These are phyloP conservation scores for Amitus sp. DNA, from an alignment of 2,888 invertebrate species.

Conservation along the genomic window DNA sequence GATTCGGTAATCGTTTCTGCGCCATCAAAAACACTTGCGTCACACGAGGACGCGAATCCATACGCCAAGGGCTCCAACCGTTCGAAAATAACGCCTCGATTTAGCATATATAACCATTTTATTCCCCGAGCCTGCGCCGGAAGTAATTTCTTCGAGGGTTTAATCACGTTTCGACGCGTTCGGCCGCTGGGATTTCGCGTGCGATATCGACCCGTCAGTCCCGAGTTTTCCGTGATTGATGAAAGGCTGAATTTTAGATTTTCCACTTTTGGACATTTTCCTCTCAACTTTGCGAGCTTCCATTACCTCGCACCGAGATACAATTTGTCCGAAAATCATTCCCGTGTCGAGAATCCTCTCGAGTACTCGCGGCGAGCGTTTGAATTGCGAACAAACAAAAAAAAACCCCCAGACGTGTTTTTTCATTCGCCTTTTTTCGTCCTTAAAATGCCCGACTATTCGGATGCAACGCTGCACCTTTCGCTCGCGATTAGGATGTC, in stretches of 20 bases:
- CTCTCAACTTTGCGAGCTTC: neutral
- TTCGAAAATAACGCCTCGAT: neutral
- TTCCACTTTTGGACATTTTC: conserved; percentile 1
- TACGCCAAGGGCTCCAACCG: no score
- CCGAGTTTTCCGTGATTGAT: conserved; percentile 1
- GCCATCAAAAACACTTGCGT: no score
- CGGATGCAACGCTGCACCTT: neutral
- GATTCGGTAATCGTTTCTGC: no score
- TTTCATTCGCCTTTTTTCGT: no score
- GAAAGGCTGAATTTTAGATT: conserved; percentile 5
- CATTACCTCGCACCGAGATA: neutral
- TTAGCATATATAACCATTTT: conserved; percentile 4
- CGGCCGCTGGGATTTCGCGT: neutral
- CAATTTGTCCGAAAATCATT: conserved; percentile 1
- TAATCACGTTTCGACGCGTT: conserved; percentile 2
- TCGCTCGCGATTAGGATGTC: neutral
- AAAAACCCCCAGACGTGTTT: no score
- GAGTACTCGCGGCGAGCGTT: no score
- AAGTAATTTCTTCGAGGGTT: conserved; percentile 5
- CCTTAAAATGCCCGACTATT: neutral
- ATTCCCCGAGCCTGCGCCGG: neutral
- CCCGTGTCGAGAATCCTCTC: neutral
- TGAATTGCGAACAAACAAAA: no score
- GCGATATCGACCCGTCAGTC: conserved; percentile 1
- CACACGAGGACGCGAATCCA: no score